A percentile compares a stretch with the other conserved stretches of the same genome.
These are phyloP conservation scores for Tetheella fluctuosa DNA, from an alignment of 2,888 invertebrate genomes.

Conservation along the genomic window DNA sequence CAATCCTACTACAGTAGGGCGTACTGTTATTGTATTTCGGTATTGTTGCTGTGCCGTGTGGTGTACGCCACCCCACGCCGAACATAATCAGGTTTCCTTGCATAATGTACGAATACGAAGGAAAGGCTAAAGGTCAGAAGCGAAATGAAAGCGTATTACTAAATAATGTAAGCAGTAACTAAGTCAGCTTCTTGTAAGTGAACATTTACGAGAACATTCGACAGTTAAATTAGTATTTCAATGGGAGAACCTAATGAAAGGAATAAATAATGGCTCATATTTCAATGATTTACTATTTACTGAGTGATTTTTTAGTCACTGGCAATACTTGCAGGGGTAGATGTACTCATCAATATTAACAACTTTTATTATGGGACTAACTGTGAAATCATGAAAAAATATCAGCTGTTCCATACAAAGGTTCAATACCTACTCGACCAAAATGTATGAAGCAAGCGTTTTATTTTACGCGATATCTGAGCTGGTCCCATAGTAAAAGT, in stretches of 20 bases:
- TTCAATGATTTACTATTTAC: too few relatives aligned
- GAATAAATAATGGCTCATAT: too few relatives aligned
- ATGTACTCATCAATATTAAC: too few relatives aligned
- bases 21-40: neutral
- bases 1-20: neutral
- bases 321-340: too few relatives aligned
- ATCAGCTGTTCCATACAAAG: too few relatives aligned
- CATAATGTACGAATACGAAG: conserved; percentile 35
- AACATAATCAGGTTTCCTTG: conserved; percentile 42
- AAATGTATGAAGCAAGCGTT: too few relatives aligned
- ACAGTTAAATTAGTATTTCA: neutral
- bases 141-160: conserved; percentile 35
- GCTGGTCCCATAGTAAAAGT: too few relatives aligned
- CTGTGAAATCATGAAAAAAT: too few relatives aligned
- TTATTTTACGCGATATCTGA: too few relatives aligned
- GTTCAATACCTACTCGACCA: too few relatives aligned
- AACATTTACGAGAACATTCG: neutral
- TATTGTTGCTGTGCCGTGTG: conserved; percentile 7
- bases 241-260: neutral
- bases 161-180: conserved; percentile 30
- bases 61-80: conserved; percentile 19
- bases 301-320: too few relatives aligned
- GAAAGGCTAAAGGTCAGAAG: conserved; percentile 39
- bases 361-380: too few relatives aligned
- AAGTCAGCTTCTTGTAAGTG: neutral